Conservation (phyloP, 1,140 invertebrate genomes). For the Monochamus saltuarius region DNA sequence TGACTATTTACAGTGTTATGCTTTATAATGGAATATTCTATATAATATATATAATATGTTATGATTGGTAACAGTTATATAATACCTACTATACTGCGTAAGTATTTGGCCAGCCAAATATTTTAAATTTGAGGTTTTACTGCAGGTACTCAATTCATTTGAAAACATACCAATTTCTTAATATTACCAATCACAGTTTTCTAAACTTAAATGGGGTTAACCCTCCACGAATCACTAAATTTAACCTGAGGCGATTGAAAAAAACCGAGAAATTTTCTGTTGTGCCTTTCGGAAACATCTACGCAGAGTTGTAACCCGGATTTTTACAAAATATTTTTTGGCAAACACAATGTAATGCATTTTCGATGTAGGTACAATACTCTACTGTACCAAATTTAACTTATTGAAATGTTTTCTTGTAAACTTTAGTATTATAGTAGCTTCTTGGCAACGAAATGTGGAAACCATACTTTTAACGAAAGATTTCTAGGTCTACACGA, state of each 20-base stretch:
- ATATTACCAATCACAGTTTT: conserved; percentile 22
- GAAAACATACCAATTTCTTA: conserved; percentile 5
- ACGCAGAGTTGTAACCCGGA: too few relatives aligned
- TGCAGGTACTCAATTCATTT: conserved; percentile 35
- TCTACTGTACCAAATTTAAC: too few relatives aligned
- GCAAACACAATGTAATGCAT: too few relatives aligned
- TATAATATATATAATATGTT: conserved; percentile 16
- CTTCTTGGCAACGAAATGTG: too few relatives aligned
- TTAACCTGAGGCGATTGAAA: background rate
- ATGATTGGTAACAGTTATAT: conserved; percentile 32
- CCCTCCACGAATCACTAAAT: conserved; percentile 1
- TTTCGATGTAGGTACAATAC: too few relatives aligned
- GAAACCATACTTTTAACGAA: too few relatives aligned
- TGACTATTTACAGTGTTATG: conserved; percentile 38
- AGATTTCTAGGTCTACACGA: too few relatives aligned
- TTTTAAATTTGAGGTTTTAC: conserved; percentile 24
- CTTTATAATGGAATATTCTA: conserved; percentile 19
- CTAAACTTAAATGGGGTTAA: conserved; percentile 2
- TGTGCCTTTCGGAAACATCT: too few relatives aligned
- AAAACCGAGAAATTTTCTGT: background rate
- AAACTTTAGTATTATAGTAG: too few relatives aligned
- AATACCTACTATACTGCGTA: background rate
- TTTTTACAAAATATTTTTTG: too few relatives aligned
- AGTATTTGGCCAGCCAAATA: conserved; percentile 31
- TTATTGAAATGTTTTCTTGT: too few relatives aligned